A percentile compares a stretch with the other conserved stretches of the same genome.
Conservation (phyloP, 2,888 invertebrate genomes). For the Heliconius hortense region DNA sequence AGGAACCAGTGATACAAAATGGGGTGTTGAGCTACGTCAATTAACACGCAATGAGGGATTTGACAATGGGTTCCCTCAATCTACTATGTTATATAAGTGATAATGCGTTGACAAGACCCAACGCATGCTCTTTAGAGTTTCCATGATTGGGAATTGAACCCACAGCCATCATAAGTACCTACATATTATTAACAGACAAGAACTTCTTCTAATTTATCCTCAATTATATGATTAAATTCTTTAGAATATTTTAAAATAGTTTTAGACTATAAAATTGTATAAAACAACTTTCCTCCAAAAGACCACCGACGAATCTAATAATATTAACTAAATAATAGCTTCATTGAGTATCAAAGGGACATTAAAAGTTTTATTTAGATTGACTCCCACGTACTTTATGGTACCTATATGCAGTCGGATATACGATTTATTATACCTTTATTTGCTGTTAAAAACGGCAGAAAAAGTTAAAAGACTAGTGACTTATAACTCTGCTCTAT, state of each 20-base stretch:
- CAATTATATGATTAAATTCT: not conserved
- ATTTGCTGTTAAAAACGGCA: not conserved
- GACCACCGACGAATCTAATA: conserved; percentile 19
- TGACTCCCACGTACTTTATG: conserved; percentile 3
- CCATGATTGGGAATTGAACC: not conserved
- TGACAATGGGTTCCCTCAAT: too few species aligned
- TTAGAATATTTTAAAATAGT: not conserved
- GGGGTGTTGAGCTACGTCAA: not conserved
- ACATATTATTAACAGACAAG: not conserved
- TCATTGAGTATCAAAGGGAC: conserved; percentile 1
- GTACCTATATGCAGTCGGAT: not conserved
- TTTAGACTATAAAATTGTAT: not conserved
- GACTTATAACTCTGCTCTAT: not conserved
- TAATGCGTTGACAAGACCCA: not conserved
- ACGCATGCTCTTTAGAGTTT: not conserved
- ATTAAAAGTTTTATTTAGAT: not conserved
- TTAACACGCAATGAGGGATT: not conserved
- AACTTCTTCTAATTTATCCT: not conserved
- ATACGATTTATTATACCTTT: not conserved
- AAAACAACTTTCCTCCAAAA: not conserved
- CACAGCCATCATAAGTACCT: not conserved
- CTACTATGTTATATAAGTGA: too few species aligned
- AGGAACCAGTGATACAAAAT: not conserved
- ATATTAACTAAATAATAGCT: conserved; percentile 13
- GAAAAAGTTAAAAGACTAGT: not conserved